These are phyloP conservation scores for Metridium senile DNA, from an alignment of 92 coral and sea anemone species.

Conservation along the genomic window DNA sequence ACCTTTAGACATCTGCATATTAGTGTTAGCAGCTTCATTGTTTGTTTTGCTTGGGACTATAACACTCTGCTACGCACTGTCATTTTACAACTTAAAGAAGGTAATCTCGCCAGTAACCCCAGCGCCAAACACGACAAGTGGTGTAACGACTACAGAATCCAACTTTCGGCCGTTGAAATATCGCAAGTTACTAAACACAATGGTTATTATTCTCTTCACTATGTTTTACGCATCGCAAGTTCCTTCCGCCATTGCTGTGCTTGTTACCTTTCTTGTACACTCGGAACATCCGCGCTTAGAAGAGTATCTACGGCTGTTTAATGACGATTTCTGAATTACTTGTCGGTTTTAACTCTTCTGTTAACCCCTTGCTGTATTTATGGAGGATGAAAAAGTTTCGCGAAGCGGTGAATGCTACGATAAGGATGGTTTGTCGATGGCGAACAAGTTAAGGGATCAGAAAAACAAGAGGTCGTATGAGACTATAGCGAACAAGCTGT, in stretches of 20 bases:
- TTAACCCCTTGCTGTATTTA: constrained; percentile 2
- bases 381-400: constrained; percentile 9
- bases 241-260: not conserved
- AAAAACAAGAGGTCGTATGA: no score
- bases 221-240: not conserved
- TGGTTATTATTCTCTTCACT: not conserved
- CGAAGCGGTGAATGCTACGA: not conserved
- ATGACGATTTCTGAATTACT: not conserved
- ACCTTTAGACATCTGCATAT: not conserved
- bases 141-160: not conserved
- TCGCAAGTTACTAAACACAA: constrained; percentile 3
- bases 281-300: not conserved
- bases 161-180: not conserved
- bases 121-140: not conserved
- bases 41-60: not conserved
- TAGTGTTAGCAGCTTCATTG: not conserved
- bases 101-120: not conserved
- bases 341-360: not conserved
- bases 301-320: not conserved
- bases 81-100: not conserved
- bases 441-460: no score
- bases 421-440: not conserved
- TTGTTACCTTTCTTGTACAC: not conserved
- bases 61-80: not conserved
- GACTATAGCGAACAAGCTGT: no score